Percentiles rank a stretch among this genome's conserved stretches.
Evolutionary conservation across 2,113 vertebrate species (phyloP).

Genomic region (Lycaon pictus): DNA sequence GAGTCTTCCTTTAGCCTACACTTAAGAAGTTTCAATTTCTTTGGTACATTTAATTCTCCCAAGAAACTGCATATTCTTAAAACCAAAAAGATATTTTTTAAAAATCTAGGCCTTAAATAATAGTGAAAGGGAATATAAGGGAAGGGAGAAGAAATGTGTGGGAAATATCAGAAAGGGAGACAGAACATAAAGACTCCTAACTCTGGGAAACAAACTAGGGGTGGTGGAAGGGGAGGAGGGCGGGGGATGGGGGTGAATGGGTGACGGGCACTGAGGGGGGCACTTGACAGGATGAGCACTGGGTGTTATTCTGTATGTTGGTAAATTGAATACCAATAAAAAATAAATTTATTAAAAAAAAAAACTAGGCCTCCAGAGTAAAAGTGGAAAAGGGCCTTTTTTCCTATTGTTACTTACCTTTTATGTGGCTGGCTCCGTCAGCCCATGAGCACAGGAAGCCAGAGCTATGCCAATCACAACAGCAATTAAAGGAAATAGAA

Average conservation of each 20-base stretch:
- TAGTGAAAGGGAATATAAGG: no score
- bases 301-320: no score
- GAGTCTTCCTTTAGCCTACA: not conserved
- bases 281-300: no score
- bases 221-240: no score
- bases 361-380: not conserved
- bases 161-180: no score
- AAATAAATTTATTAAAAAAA: no score
- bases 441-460: not conserved
- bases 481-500: not conserved
- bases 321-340: no score
- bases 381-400: not conserved
- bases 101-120: not conserved
- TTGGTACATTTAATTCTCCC: constrained; percentile 9
- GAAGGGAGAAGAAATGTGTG: no score
- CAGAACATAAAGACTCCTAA: no score
- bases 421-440: not conserved
- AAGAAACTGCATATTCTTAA: constrained; percentile 24
- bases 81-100: not conserved
- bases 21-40: constrained; percentile 11
- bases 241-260: no score
- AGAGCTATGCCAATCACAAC: not conserved
- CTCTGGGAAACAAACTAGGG: no score
- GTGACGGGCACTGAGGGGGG: no score
- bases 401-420: not conserved